Evolutionary conservation across 2,888 invertebrate species (phyloP), one percentile per base, ranked within the genome.

Genomic region (Rhagonycha fulva): DNA sequence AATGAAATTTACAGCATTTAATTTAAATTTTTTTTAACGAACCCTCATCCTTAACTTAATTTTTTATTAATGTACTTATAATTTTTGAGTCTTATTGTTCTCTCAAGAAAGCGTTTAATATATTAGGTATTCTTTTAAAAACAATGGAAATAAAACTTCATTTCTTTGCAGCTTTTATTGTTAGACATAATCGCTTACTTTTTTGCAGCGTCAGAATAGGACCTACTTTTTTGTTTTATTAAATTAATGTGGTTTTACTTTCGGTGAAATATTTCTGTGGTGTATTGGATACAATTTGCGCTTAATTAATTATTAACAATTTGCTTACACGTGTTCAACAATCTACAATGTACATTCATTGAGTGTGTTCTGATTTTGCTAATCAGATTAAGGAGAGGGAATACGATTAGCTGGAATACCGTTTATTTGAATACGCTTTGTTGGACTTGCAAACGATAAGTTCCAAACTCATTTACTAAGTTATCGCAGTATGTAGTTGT

Each of bases 111-210:
- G 72, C 75, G 76, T 76, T 75, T 76, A 77, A 78, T 74, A 70
- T 76, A 78, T 78, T 76, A 47, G 47, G 47, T 47, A 76, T 75
- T 75, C 76, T 76, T 70, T 14, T 11, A 32, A 62, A 72, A 76
- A 78, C 73, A 76, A 76, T 76, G 76, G 60, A 62, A 30, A 78
- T 62, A 63, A 73, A 75, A 75, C 69, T 71, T 71, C 76, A 70
- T 68, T 75, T 71, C 76, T 76, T 75, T 76, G 76, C 71, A 76
- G 62, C 69, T 69, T 47, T 76, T 71, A 75, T 76, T 76, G 73
- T 78, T 28, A 30, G 72, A 78, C 73, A 73, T 76, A 76, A 78
- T 76, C 76, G 75, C 70, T 71, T 71, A 75, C 72, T 75, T 77
- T 47, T 77, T 75, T 76, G 75, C 68, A 76, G 76, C 66, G 73